Conservation (phyloP, 2,113 vertebrate genomes). For the Crotalus helleri region DNA sequence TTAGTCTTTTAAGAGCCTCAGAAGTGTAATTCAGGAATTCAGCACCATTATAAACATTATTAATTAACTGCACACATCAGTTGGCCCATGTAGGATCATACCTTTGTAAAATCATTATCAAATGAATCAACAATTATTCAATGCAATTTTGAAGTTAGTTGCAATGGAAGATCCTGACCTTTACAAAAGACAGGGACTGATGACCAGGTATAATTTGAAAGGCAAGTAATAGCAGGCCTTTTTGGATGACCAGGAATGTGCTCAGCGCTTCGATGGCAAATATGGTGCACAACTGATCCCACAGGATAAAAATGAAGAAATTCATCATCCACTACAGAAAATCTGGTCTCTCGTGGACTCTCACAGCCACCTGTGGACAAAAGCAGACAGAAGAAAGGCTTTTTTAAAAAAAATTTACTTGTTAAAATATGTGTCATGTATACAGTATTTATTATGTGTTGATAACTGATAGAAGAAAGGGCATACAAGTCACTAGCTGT, state of each 20-base stretch:
- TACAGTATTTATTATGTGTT: neutral
- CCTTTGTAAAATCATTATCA: neutral
- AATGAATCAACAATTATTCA: neutral
- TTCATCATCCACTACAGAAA: constrained; percentile 28
- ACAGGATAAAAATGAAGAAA: neutral
- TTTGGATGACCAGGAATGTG: constrained; percentile 27
- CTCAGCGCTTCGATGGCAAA: constrained; percentile 57
- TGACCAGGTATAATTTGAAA: constrained; percentile 44
- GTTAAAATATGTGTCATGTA: neutral
- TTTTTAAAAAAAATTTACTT: no score
- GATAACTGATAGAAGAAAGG: neutral
- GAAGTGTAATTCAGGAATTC: neutral
- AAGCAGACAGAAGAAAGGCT: neutral
- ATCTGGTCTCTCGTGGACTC: neutral
- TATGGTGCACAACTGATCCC: constrained; percentile 41
- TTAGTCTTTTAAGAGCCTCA: neutral
- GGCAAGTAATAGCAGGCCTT: constrained; percentile 46
- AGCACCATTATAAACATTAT: neutral
- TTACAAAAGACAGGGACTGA: constrained; percentile 45
- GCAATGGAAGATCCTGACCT: constrained; percentile 47
- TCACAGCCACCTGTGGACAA: constrained; percentile 44
- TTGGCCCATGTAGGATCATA: neutral
- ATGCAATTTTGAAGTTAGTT: neutral
- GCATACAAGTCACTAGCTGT: neutral
- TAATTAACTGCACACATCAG: neutral